phyloP scores from a whole-genome alignment of 2,797 vertebrate species.

The Synaphobranchus kaupii region DNA sequence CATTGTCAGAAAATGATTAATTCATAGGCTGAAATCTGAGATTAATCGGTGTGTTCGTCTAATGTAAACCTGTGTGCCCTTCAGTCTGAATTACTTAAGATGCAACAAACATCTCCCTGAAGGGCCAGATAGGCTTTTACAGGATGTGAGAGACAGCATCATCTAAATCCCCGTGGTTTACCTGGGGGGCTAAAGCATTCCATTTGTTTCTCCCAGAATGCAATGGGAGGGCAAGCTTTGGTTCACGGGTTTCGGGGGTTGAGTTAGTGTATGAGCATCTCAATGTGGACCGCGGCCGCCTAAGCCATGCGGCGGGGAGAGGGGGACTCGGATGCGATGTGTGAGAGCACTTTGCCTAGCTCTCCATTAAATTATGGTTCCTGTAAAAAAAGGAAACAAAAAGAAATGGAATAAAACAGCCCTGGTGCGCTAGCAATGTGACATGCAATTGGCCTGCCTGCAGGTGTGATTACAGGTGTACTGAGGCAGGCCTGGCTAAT shows the following conservation, averaged over 20 bases:
- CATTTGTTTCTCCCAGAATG: not conserved
- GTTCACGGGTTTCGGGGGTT: not conserved
- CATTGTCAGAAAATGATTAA: not conserved
- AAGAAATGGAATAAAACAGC: not conserved
- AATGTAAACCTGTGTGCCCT: conserved; percentile 20
- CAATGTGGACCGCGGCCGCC: not conserved
- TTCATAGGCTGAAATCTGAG: not conserved
- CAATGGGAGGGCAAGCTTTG: not conserved
- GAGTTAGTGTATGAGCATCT: not conserved
- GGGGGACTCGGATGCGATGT: not conserved
- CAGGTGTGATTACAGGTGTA: conserved; percentile 1
- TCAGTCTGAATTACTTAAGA: conserved; percentile 1
- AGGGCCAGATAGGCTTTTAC: not conserved
- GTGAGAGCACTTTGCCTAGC: not conserved
- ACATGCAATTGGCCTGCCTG: not conserved
- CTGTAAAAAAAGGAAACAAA: not conserved
- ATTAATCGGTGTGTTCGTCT: not conserved
- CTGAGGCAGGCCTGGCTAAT: not conserved
- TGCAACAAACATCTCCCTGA: not conserved
- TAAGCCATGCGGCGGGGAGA: not conserved
- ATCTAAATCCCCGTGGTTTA: conserved; percentile 32
- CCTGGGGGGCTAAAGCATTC: not conserved
- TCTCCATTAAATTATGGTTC: not conserved
- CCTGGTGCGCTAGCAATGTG: not conserved
- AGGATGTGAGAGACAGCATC: not conserved